Base-by-base conservation (phyloP, 2,113 vertebrate genomes). In the Candoia aspera region DNA sequence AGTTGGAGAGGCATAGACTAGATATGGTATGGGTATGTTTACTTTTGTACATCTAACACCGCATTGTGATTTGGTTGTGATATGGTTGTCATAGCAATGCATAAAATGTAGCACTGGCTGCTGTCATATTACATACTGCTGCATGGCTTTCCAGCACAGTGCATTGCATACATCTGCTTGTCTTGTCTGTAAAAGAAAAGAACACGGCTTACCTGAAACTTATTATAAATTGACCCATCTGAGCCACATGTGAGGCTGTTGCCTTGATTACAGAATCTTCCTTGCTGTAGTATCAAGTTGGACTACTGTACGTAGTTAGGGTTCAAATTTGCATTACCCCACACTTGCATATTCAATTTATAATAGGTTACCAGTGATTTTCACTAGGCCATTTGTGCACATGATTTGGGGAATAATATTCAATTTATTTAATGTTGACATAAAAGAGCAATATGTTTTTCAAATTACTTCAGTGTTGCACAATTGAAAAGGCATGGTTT, bases 11-110 rank as follows among this genome's bases (percentile, higher is more conserved):
- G 98, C 99, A 99, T 99, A 99, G 99, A 98, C 98, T 99, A 99
- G 99, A 99, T 99, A 99, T 99, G 99, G 99, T 99, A 99, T 98
- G 99, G 98, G 98, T 99, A 99, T 99, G 98, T 99, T 99, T 99
- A 99, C 99, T 99, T 99, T 98, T 98, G 98, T 98, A 98, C 98
- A 98, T 99, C 98, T 98, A 99, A 99, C 99, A 98, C 98, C 98
- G 97, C 99, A 99, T 98, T 98, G 98, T 99, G 98, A 98, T 98
- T 97, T 98, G 98, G 97, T 98, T 98, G 98, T 99, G 98, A 98
- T 98, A 98, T 98, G 98, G 98, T 98, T 98, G 98, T 98, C 99
- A 99, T 98, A 98, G 98, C 97, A 98, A 97, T 98, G 99, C 99
- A 99, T 99, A 99, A 99, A 99, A 98, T 98, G 98, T 99, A 99